A percentile compares a stretch with the other conserved stretches of the same genome.
phyloP scores from a whole-genome alignment of 35 echinoderm and acorn worm genomes.

The Nesometra sesokonis region DNA sequence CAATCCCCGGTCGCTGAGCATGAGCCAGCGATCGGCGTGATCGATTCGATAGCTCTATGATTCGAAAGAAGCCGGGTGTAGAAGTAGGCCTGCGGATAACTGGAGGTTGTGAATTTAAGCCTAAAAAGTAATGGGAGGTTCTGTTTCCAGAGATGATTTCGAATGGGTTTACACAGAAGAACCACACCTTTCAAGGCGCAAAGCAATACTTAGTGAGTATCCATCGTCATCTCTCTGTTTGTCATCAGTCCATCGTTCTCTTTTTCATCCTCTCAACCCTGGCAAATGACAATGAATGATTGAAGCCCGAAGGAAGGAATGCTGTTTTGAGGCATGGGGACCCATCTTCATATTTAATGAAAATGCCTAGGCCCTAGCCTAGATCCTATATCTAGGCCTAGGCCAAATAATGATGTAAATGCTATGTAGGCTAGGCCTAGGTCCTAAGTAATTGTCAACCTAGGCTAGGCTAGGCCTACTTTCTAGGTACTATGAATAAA shows the following conservation, averaged over 20 bases:
- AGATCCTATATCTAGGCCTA: no score
- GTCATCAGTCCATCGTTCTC: not conserved
- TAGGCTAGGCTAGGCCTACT: not conserved
- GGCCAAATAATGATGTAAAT: no score
- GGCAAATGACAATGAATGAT: no score
- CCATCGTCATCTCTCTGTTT: not conserved
- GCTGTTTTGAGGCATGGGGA: no score
- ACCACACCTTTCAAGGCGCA: slow-evolving; percentile 92
- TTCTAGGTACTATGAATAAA: no score
- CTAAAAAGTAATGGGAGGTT: slow-evolving; percentile 53
- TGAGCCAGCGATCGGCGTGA: not conserved
- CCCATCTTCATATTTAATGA: no score
- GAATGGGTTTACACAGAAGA: slow-evolving; percentile 96
- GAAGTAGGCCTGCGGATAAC: not conserved
- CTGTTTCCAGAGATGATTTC: slow-evolving; percentile 80
- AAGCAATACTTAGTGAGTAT: slow-evolving; percentile 95
- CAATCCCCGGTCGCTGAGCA: not conserved
- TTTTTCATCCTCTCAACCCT: no score
- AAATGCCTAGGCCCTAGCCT: no score
- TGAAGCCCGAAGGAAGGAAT: no score
- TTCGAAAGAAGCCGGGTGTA: no score
- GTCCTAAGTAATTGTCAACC: not conserved
- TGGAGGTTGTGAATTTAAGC: not conserved
- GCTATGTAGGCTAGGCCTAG: not conserved
- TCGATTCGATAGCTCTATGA: not conserved